A percentile compares a stretch with the other conserved stretches of the same genome.
phyloP scores from a whole-genome alignment of 2,888 invertebrate species.

The Cerastoderma edule region DNA sequence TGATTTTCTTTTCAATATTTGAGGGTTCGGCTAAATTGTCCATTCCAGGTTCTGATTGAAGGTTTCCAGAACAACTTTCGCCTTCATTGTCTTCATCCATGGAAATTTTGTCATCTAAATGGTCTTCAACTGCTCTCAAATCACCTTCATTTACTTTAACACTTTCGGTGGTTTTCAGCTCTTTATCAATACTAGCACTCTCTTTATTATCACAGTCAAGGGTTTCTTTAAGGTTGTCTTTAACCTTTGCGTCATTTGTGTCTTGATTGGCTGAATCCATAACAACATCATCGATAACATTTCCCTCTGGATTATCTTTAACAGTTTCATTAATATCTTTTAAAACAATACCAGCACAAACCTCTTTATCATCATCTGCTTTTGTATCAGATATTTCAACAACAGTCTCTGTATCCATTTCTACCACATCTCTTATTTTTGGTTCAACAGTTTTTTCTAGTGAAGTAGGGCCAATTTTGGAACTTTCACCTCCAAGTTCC shows the following conservation, averaged over 20 bases:
- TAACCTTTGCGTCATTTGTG: no score
- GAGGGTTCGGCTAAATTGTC: not conserved
- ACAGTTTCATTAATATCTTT: not conserved
- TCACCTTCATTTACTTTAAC: not conserved
- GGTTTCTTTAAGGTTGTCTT: no score
- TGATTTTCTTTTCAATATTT: not conserved
- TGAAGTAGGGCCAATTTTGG: not conserved
- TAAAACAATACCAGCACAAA: not conserved
- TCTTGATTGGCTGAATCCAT: not conserved
- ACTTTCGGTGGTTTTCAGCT: not conserved
- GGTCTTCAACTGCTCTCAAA: not conserved
- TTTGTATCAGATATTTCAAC: not conserved
- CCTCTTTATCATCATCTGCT: not conserved
- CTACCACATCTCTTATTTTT: not conserved
- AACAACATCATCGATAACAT: not conserved
- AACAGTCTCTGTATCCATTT: slow-evolving; percentile 8
- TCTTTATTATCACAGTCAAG: not conserved
- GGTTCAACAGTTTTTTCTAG: not conserved
- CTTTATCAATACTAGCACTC: not conserved
- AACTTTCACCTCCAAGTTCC: not conserved
- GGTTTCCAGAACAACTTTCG: no score
- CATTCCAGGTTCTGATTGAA: no score
- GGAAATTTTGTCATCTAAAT: not conserved
- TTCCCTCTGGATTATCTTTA: not conserved
- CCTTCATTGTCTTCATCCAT: not conserved